Conservation (phyloP, 2,113 vertebrate genomes). For the Nothobranchius furzeri region DNA sequence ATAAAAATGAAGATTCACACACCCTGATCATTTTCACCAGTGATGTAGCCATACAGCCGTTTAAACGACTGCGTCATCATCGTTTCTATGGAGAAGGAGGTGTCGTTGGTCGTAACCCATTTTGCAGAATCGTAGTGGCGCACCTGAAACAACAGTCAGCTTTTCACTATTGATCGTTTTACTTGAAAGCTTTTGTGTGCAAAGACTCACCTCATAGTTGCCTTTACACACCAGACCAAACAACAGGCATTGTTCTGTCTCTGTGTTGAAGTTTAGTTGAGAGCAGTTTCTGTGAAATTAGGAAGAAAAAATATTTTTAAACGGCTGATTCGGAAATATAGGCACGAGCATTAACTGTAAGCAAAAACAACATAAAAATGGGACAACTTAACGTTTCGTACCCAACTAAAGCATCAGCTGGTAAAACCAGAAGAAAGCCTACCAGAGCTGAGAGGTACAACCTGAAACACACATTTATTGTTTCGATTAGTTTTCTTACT, state of each 20-base stretch:
- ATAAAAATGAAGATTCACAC: too few species aligned
- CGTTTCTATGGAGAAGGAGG: slow-evolving; percentile 47
- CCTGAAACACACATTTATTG: slow-evolving; percentile 56
- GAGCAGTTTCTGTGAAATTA: slow-evolving; percentile 56
- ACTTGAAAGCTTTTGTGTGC: neutral
- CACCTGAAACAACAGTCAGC: slow-evolving; percentile 54
- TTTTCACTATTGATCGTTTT: neutral
- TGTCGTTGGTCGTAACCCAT: slow-evolving; percentile 66
- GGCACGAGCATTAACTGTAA: too few species aligned
- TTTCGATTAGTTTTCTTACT: neutral
- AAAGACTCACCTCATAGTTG: slow-evolving; percentile 65
- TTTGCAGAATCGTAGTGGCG: slow-evolving; percentile 69
- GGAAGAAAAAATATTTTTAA: neutral
- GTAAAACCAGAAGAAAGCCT: slow-evolving; percentile 62
- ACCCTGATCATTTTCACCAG: slow-evolving; percentile 64
- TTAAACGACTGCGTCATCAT: slow-evolving; percentile 45
- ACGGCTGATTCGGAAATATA: neutral
- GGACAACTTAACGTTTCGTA: slow-evolving; percentile 47
- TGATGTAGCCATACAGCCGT: slow-evolving; percentile 74
- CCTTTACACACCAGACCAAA: slow-evolving; percentile 63
- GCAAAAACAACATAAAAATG: neutral
- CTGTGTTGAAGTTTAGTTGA: slow-evolving; percentile 44
- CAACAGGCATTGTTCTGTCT: slow-evolving; percentile 72
- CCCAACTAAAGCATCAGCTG: slow-evolving; percentile 72
- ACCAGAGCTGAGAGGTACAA: slow-evolving; percentile 55